Conservation (phyloP, 2,888 invertebrate species). For the Salticus scenicus region DNA sequence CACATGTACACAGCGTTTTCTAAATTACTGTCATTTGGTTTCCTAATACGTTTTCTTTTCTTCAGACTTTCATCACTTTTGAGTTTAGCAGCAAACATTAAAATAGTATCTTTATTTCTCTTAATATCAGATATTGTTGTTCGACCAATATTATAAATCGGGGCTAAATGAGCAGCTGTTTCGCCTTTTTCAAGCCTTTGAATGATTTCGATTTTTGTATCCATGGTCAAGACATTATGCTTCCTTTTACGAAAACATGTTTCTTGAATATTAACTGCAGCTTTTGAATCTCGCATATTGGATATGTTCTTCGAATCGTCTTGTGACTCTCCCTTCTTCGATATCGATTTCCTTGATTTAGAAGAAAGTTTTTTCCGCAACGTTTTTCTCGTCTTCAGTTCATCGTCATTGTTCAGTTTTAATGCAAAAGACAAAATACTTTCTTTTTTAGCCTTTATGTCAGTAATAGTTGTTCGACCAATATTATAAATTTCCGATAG, state of each 20-base stretch:
- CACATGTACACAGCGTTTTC: slow-evolving; percentile 57
- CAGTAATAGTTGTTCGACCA: background rate
- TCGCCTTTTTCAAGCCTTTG: slow-evolving; percentile 27
- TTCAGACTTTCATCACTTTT: slow-evolving; percentile 18
- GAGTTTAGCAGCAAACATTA: background rate
- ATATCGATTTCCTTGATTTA: no score
- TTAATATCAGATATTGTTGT: background rate
- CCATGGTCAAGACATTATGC: no score
- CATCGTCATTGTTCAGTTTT: slow-evolving; percentile 2
- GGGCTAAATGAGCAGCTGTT: background rate
- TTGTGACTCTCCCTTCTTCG: no score
- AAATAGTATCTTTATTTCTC: background rate
- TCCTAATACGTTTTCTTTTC: slow-evolving; percentile 34
- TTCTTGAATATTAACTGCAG: no score
- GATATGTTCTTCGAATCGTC: no score
- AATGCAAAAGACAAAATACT: background rate
- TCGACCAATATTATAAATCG: background rate
- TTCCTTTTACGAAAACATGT: no score
- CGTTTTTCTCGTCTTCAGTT: slow-evolving; percentile 25
- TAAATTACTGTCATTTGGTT: slow-evolving; percentile 35
- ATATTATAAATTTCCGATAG: background rate
- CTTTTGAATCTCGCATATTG: no score
- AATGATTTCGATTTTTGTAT: no score
- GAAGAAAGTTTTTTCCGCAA: no score
- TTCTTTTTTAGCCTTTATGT: background rate